phyloP scores from a whole-genome alignment of 2,888 invertebrate genomes.

The Xanthia icteritia region DNA sequence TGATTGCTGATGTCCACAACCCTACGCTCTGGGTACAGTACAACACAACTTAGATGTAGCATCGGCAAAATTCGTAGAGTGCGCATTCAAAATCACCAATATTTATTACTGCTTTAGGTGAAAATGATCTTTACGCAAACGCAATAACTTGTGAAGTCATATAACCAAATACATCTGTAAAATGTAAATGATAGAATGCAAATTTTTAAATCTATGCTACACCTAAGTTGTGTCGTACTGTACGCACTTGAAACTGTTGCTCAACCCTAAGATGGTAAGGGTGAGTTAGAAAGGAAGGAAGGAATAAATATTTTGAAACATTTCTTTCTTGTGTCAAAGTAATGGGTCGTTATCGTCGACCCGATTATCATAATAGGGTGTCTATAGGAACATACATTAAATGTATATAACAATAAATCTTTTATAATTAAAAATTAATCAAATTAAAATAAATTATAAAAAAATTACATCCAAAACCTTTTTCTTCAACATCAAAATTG shows the following conservation, averaged over 20 bases:
- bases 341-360: background rate
- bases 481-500: constrained; percentile 33
- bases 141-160: too few relatives aligned
- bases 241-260: constrained; percentile 35
- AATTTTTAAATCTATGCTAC: too few relatives aligned
- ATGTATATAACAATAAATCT: background rate
- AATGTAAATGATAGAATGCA: too few relatives aligned
- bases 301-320: background rate
- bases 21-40: constrained; percentile 6
- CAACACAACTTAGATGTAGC: too few relatives aligned
- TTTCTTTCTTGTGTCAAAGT: background rate
- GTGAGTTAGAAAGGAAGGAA: background rate
- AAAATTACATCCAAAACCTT: constrained; percentile 18
- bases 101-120: too few relatives aligned
- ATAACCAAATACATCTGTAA: too few relatives aligned
- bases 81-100: too few relatives aligned
- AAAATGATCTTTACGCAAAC: too few relatives aligned
- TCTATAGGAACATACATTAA: background rate
- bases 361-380: background rate
- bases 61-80: too few relatives aligned
- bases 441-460: background rate
- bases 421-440: background rate
- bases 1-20: constrained; percentile 22
- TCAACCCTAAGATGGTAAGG: background rate
- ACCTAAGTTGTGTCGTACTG: too few relatives aligned